Evolutionary conservation across 2,888 invertebrate genomes (phyloP).

Genomic region (Limnephilus auricula): DNA sequence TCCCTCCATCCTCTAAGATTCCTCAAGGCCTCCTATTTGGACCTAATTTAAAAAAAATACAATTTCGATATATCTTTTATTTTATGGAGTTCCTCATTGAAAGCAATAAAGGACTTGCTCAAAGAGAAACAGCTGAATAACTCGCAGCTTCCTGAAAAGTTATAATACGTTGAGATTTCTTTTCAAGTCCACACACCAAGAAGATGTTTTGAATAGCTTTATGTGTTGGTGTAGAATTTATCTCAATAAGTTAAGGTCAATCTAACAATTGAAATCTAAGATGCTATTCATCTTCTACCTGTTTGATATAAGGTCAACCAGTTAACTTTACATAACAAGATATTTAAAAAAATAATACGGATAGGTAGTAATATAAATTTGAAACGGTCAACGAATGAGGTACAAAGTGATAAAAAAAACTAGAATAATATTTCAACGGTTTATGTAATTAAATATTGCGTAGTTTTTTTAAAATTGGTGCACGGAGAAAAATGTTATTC

Average conservation of each 20-base stretch:
- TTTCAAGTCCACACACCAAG: neutral
- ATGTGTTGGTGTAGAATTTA: neutral
- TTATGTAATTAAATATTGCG: neutral
- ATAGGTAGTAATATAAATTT: neutral
- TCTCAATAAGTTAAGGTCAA: neutral
- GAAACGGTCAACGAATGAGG: neutral
- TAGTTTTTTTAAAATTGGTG: too few relatives aligned
- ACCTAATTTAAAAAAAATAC: too few relatives aligned
- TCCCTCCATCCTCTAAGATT: too few relatives aligned
- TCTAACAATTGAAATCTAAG: neutral
- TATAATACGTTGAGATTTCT: neutral
- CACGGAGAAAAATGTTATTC: too few relatives aligned
- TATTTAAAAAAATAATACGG: neutral
- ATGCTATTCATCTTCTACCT: neutral
- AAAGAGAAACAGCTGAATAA: neutral
- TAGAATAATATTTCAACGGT: neutral
- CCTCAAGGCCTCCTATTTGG: too few relatives aligned
- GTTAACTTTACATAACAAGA: neutral
- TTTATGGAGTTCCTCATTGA: neutral
- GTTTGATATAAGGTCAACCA: neutral
- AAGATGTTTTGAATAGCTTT: neutral
- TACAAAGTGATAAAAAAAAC: neutral
- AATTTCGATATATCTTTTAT: too few relatives aligned
- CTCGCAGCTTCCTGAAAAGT: neutral
- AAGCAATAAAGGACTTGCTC: too few relatives aligned